Evolutionary conservation across 2,888 invertebrate genomes (phyloP), one percentile per base, ranked within the genome.

Genomic region (Oscheius myriophilus): DNA sequence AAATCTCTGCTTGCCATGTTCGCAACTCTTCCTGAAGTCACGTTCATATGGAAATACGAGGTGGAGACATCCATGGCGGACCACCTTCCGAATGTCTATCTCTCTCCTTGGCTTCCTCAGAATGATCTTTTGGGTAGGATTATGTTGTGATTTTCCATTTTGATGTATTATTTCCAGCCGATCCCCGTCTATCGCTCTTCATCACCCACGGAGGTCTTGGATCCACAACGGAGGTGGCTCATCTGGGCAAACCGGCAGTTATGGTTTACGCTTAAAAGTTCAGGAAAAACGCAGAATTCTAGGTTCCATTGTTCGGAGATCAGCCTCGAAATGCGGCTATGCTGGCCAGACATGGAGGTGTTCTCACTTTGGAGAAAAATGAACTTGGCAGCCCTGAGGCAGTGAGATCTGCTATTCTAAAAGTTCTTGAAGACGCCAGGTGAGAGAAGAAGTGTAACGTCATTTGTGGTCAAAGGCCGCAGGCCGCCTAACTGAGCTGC

Each of bases 41-140:
- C 77, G 21, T 78, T 78, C 61, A 78, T 78, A 16, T 78, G 75
- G 75, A 78, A 78, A 49, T 78, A 78, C 58, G 75, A 75, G 45
- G 67, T 73, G 18, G 63, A 72, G 33, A 51, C 59, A 12, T 61
- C 64, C n/a, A 53, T 64, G 58, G 58, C 62, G 14, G 42, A 63
- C 12, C 54, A 49, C 12, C 63, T 72, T n/a, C 21, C 23, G 0
- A 81, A 81, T 65, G 66, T 81, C n/a, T 23, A 66, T 21, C 45
- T 80, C 2, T 68, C 66, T 1, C 70, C 67, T 46, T 81, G 81
- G 81, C 64, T 77, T 43, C 81, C 81, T 18, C 81, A 81, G 61
- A 71, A 64, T 43, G 72, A 72, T 59, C 45, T 81, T 14, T 54
- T 81, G 12, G 78, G 61, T 67, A 45, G 42, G 53, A n/a, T 18